Evolutionary conservation across 2,113 vertebrate genomes (phyloP), one percentile per base, ranked within the genome.

Genomic region (Rhegmatorhina hoffmannsi): DNA sequence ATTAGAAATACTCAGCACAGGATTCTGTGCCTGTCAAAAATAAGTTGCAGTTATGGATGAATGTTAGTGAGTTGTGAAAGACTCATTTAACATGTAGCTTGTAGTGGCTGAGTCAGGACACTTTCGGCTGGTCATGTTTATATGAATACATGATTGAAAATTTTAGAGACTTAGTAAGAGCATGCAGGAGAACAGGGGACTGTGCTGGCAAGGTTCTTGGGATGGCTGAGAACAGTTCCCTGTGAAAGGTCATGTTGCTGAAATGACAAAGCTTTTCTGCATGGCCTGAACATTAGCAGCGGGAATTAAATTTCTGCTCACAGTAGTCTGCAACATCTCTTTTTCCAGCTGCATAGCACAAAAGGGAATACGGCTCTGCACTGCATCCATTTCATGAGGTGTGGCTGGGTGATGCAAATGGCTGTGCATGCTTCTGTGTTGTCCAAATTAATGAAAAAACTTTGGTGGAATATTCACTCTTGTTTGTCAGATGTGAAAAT

Each of bases 221-320:
- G 31, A 29, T 13, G 33, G 34, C 72, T 6, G 8, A 44, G 38
- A 60, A 47, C 10, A 36, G 31, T 13, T 59, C 33, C 19, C 29
- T 11, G 2, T 40, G 28, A 40, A 28, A 79, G 43, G 4, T 28
- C 19, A 3, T 0, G 2, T 2, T 76, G 44, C 75, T 72, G 62
- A 82, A 78, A 29, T 52, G 16, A 68, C 3, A 9, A 2, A 23
- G 40, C 17, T 79, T 50, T 85, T 88, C 79, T 60, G 20, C 50
- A n/a, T 8, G 17, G 33, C 12, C 29, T 0, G 0, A 59, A 43
- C 11, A 38, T 72, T 4, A 8, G 31, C 40, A 64, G 7, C 0
- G 0, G 44, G 62, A 85, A 43, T 50, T 67, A 63, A n/a, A 62
- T 46, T 59, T 76, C 28, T 56, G 19, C 9, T 28, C 36, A 44